Conservation (phyloP, 2,888 invertebrate species). For the Drosophila cyrtoloma region DNA sequence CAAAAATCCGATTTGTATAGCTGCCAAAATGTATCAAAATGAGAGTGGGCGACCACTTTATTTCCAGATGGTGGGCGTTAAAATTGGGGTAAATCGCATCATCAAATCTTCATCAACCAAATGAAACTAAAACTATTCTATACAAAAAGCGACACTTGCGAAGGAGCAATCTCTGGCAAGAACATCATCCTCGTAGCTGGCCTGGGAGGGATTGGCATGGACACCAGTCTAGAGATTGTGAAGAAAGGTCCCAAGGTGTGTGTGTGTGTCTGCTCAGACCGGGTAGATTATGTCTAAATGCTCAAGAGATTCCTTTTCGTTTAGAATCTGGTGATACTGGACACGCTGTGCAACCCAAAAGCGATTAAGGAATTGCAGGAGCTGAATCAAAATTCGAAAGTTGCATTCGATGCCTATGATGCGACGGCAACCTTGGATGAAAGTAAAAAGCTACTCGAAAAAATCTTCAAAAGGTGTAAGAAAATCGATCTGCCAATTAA, state of each 20-base stretch:
- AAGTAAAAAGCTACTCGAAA: constrained; percentile 65
- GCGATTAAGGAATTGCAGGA: constrained; percentile 24
- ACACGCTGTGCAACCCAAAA: constrained; percentile 61
- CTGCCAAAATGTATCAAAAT: background rate
- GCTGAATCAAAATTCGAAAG: constrained; percentile 46
- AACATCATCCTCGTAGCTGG: constrained; percentile 76
- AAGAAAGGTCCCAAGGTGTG: constrained; percentile 51
- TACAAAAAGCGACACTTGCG: background rate
- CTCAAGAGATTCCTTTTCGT: background rate
- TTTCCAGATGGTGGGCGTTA: background rate
- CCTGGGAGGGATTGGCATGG: constrained; percentile 78
- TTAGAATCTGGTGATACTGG: constrained; percentile 77
- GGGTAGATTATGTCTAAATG: background rate
- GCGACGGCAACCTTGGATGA: constrained; percentile 66
- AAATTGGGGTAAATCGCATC: background rate
- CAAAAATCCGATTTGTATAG: background rate
- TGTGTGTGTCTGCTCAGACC: background rate
- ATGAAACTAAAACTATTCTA: background rate
- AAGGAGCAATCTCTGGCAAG: constrained; percentile 44
- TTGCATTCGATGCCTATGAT: constrained; percentile 67
- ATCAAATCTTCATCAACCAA: background rate
- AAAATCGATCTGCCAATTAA: constrained; percentile 77
- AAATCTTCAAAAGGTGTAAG: constrained; percentile 53
- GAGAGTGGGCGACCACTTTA: background rate
- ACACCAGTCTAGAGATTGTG: constrained; percentile 66